Evolutionary conservation across 1,140 invertebrate genomes (phyloP).

Genomic region (Drosophila repletoides): DNA sequence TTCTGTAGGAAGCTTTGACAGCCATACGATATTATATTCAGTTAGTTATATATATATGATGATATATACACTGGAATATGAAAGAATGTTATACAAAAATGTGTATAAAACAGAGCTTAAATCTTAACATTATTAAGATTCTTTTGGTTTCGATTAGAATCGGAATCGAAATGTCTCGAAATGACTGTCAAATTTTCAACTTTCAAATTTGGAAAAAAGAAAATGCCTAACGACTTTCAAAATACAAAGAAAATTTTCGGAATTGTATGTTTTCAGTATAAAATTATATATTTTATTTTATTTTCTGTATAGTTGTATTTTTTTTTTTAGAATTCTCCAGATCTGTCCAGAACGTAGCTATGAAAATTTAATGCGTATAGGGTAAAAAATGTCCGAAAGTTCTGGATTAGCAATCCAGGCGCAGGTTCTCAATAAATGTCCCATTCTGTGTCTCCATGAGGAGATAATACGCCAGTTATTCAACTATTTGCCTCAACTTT

Average conservation of each 20-base stretch:
- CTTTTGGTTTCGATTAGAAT: no score
- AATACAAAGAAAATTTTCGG: no score
- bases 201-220: no score
- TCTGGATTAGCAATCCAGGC: neutral
- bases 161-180: no score
- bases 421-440: neutral
- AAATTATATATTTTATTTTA: neutral
- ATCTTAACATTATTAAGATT: no score
- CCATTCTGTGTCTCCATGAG: conserved; percentile 42
- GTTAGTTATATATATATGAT: neutral
- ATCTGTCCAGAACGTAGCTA: conserved; percentile 33
- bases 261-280: no score
- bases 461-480: conserved; percentile 44
- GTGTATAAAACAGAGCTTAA: no score
- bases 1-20: no score
- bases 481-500: conserved; percentile 29
- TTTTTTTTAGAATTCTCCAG: neutral
- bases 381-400: conserved; percentile 15
- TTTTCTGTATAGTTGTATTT: no score
- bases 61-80: neutral
- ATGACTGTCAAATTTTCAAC: no score
- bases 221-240: no score
- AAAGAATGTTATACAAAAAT: neutral
- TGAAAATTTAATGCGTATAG: conserved; percentile 47
- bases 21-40: no score